Percentiles rank a stretch among this genome's conserved stretches.
Evolutionary conservation across 2,888 invertebrate genomes (phyloP).

Genomic region (Lypha dubia): DNA sequence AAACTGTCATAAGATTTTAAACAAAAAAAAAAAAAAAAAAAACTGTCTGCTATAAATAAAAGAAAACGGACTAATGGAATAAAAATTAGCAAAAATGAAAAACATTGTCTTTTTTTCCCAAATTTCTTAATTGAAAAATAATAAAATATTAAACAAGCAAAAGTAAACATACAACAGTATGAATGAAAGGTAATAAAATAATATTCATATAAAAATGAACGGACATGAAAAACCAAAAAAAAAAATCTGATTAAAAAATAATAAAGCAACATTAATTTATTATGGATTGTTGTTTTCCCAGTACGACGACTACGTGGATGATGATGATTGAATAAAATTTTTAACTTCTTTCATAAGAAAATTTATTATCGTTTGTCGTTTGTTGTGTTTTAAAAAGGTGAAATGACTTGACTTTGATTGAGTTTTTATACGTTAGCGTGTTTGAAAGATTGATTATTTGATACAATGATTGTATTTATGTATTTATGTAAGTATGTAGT

Average conservation of each 20-base stretch:
- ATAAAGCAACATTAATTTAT: conserved; percentile 65
- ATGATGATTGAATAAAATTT: conserved; percentile 38
- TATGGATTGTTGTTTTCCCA: conserved; percentile 45
- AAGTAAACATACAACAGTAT: neutral
- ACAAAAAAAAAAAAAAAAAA: conserved; percentile 11
- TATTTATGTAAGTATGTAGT: too few species aligned
- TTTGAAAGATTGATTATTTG: conserved; percentile 38
- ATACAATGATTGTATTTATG: conserved; percentile 29
- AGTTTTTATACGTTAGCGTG: conserved; percentile 8
- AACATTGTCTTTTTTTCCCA: neutral
- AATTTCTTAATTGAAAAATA: conserved; percentile 54
- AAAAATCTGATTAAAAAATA: conserved; percentile 63
- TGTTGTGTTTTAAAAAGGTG: conserved; percentile 27
- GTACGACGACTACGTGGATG: conserved; percentile 11
- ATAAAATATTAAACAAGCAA: conserved; percentile 42
- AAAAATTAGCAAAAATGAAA: conserved; percentile 1
- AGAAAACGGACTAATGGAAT: conserved; percentile 35
- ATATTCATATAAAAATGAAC: conserved; percentile 4
- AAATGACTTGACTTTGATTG: conserved; percentile 58
- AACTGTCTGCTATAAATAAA: neutral
- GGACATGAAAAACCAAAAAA: too few species aligned
- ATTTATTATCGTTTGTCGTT: neutral
- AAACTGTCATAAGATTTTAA: conserved; percentile 18
- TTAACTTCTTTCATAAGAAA: conserved; percentile 31
- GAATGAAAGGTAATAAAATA: conserved; percentile 15